A percentile compares a stretch with the other conserved stretches of the same genome.
These are phyloP conservation scores for Pseudomyrmex pallidus DNA, from an alignment of 1,140 invertebrate genomes.

Conservation along the genomic window DNA sequence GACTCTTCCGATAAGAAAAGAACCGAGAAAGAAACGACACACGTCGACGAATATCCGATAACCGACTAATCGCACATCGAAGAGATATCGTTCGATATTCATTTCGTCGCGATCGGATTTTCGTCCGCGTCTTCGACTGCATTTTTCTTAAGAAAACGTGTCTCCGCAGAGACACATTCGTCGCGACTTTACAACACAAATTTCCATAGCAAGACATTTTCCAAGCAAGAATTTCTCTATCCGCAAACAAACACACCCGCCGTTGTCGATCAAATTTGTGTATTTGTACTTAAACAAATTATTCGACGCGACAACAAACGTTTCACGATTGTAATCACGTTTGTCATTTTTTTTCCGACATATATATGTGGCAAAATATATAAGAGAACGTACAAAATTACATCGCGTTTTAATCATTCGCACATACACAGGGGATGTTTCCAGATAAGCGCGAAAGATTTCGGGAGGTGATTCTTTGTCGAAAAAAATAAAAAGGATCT, in stretches of 20 bases:
- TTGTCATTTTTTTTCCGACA: not conserved
- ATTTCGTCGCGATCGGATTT: conserved; percentile 7
- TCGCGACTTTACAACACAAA: conserved; percentile 6
- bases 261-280: not conserved
- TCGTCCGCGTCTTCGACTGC: conserved; percentile 12
- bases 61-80: not conserved
- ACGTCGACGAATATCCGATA: conserved; percentile 6
- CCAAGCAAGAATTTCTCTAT: conserved; percentile 5
- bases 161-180: conserved; percentile 6
- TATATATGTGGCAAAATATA: not conserved
- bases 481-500: no score
- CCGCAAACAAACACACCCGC: not conserved
- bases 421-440: not conserved
- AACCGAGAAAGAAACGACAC: not conserved
- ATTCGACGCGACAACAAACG: not conserved
- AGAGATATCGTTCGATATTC: conserved; percentile 17
- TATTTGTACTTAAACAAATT: conserved; percentile 39
- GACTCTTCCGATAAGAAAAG: not conserved
- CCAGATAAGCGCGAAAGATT: no score
- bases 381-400: not conserved
- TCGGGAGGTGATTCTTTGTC: no score
- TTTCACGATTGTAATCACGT: not conserved
- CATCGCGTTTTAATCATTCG: not conserved
- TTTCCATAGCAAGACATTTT: conserved; percentile 15
- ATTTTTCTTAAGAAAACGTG: conserved; percentile 12